Percentiles rank a stretch among this genome's conserved stretches.
Conservation (phyloP, 2,888 invertebrate species). For the Lepidocyrtoides sp. region DNA sequence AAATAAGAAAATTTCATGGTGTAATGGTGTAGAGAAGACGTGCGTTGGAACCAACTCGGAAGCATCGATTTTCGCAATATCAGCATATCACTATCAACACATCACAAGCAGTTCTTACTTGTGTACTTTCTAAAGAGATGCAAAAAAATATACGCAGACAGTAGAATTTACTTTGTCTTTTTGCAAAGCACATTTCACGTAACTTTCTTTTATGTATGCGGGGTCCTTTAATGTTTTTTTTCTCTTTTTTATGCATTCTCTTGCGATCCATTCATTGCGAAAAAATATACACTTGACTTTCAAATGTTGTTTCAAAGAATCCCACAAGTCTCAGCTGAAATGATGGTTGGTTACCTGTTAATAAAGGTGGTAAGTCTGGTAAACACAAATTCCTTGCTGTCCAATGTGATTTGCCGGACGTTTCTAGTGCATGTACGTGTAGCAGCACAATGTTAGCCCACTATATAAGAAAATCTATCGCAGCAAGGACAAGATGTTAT, state of each 20-base stretch:
- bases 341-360: too few species aligned
- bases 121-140: background rate
- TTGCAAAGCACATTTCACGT: background rate
- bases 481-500: too few species aligned
- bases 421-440: background rate
- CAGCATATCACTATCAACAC: background rate
- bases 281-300: background rate
- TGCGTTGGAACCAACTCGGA: too few species aligned
- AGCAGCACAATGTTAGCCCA: too few species aligned
- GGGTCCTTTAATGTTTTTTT: background rate
- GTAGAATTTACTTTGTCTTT: background rate
- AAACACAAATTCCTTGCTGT: too few species aligned
- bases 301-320: background rate
- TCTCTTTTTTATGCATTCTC: constrained; percentile 1
- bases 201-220: background rate
- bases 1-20: background rate
- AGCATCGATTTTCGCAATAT: constrained; percentile 44
- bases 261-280: background rate
- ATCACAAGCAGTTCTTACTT: background rate
- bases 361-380: too few species aligned
- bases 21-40: background rate
- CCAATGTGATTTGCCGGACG: too few species aligned
- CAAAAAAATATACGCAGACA: background rate
- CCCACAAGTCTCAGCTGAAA: background rate
- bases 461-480: too few species aligned